phyloP scores from a whole-genome alignment of 2,888 invertebrate genomes.

The Plebejus anna region DNA sequence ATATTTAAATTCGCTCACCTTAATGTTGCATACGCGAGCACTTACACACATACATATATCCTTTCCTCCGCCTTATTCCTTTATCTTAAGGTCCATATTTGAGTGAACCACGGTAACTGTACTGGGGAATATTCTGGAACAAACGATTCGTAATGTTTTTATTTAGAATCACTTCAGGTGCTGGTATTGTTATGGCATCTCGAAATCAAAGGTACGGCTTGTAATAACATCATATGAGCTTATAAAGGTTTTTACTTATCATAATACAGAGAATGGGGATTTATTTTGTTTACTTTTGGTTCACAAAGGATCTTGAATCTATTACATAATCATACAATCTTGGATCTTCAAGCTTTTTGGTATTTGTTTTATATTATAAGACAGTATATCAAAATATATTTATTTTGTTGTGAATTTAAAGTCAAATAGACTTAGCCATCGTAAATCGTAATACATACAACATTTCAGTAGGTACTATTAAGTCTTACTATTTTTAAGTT shows the following conservation, averaged over 20 bases:
- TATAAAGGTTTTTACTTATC: conserved; percentile 10
- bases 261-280: neutral
- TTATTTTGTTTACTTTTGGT: neutral
- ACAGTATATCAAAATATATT: neutral
- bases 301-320: neutral
- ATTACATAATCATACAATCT: neutral
- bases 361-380: neutral
- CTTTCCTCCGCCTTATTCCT: conserved; percentile 37
- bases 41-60: neutral
- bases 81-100: conserved; percentile 43
- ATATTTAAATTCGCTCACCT: conserved; percentile 79
- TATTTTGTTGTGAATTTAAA: no score
- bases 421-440: no score
- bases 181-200: conserved; percentile 31
- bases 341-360: neutral
- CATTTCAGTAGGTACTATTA: no score
- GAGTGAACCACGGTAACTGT: conserved; percentile 31
- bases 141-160: conserved; percentile 76
- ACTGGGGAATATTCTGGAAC: conserved; percentile 62
- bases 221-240: neutral
- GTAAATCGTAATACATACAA: no score
- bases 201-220: conserved; percentile 35
- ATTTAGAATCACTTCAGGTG: conserved; percentile 56
- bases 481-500: no score
- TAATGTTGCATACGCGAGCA: conserved; percentile 75